Percentiles rank a stretch among this genome's conserved stretches.
These are phyloP conservation scores for Carcina quercana DNA, from an alignment of 2,888 invertebrate species.

Conservation along the genomic window DNA sequence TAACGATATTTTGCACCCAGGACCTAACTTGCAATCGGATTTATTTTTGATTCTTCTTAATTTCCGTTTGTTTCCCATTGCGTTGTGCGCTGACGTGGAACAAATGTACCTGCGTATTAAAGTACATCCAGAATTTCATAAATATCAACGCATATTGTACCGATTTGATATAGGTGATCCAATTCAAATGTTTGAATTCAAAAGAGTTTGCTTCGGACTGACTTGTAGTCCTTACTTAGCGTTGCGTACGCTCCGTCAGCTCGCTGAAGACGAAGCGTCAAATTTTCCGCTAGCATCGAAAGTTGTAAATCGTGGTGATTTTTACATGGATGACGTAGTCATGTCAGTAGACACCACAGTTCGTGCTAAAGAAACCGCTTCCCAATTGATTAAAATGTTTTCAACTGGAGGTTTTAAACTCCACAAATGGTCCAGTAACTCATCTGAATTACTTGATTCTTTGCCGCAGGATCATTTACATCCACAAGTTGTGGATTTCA, in stretches of 20 bases:
- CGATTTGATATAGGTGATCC: constrained; percentile 1
- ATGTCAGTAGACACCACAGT: not conserved
- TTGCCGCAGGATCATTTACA: not conserved
- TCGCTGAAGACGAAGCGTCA: not conserved
- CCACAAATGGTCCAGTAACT: not conserved
- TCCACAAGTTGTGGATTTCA: not conserved
- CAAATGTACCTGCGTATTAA: constrained; percentile 1
- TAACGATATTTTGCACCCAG: constrained; percentile 3
- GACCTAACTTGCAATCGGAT: constrained; percentile 2
- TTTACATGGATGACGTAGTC: not conserved
- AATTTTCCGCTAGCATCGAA: constrained; percentile 1
- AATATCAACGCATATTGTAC: not conserved
- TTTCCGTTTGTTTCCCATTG: constrained; percentile 1
- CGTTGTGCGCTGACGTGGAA: constrained; percentile 1
- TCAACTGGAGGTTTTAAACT: not conserved
- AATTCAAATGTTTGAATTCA: constrained; percentile 6
- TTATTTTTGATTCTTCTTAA: constrained; percentile 1
- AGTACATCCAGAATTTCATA: not conserved
- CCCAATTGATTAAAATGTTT: not conserved
- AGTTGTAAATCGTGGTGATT: not conserved
- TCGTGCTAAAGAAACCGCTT: not conserved
- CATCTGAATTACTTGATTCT: not conserved
- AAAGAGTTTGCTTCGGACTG: constrained; percentile 9
- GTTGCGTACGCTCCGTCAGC: constrained; percentile 9
- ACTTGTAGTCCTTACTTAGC: constrained; percentile 11